Evolutionary conservation across 2,888 invertebrate genomes (phyloP), one percentile per base, ranked within the genome.

Genomic region (Callosobruchus maculatus): DNA sequence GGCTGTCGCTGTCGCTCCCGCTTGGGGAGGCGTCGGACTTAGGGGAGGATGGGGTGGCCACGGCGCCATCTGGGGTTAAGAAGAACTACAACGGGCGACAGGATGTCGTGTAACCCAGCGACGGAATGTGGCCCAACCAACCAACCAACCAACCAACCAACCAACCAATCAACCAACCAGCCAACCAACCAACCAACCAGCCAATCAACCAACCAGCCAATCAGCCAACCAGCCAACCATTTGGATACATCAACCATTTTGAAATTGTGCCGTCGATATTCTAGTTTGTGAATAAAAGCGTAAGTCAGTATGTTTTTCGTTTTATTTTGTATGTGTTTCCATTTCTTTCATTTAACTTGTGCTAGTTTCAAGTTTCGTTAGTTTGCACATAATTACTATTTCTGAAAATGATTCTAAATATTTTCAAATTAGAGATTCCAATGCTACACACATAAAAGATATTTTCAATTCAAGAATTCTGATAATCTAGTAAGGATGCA

Each of bases 61-160:
- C 67, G 77, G 71, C n/a, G 71, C 75, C 73, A 74, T 77, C 22
- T 79, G 79, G 75, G 74, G 78, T 73, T 75, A 71, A 49, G 49
- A 3, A 49, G 49, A 26, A 26, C 26, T 49, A 13, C 5, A 31
- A 71, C 22, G 70, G 71, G 71, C 30, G 67, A 67, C 66, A 67
- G 68, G 74, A 67, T 30, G 68, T 69, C 71, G 73, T 73, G 71
- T 73, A 73, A 73, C 73, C 73, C 73, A 73, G 68, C 73, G 71
- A 71, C 13, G 49, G 26, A 70, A 26, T 5, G 66, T 21, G 22
- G 67, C 21, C 70, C 70, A 70, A 70, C 18, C 49, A 70, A 22
- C 70, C 70, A 70, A 21, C 18, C 49, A 21, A 22, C 49, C 49
- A 49, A 13, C 30, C 3, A 30, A n/a, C n/a, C n/a, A n/a, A n/a